Base-by-base conservation (phyloP, 2,888 invertebrate species). In the Glyphotaelius pellucidus region DNA sequence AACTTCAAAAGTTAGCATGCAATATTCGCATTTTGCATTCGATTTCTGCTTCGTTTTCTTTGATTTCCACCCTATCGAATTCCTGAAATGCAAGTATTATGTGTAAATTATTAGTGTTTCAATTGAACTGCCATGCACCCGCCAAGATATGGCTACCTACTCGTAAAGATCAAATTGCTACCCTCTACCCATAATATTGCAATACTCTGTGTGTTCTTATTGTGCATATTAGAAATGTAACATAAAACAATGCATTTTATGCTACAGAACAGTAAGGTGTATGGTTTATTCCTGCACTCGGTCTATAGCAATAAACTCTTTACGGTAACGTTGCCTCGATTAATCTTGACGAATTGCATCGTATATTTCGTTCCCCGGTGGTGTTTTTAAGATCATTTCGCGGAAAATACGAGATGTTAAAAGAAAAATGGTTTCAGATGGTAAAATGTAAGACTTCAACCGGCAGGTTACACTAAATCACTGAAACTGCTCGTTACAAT, bases 381-480 rank as follows among this genome's bases (percentile, higher is more conserved):
- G n/a, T 42, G 85, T 38, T 85, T 85, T 32, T 38, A 85, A 85
- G 85, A 38, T 38, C 85, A 38, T 85, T 85, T 85, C 85, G n/a
- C 19, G 35, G 85, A 38, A 85, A 85, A 85, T 35, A 35, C 35
- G 85, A 85, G 38, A 85, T 83, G 81, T 32, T 25, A 85, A 85
- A 42, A 85, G 38, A 42, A 85, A 32, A 85, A 85, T 38, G 38
- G 85, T 85, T 38, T 85, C 85, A 19, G 5, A n/a, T 42, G 85
- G 31, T 83, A 67, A 67, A 67, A 67, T 67, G 9, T 67, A 67
- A 67, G 67, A 67, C 25, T 67, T 67, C 67, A 67, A 67, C 25
- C 67, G 25, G 67, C 67, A 25, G 67, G 67, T 67, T 67, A 25
- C 25, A 67, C 9, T 67, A 67, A 67, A 67, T 67, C 67, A 67